phyloP scores from a whole-genome alignment of 2,888 invertebrate species.

The Cylindroiulus punctatus region DNA sequence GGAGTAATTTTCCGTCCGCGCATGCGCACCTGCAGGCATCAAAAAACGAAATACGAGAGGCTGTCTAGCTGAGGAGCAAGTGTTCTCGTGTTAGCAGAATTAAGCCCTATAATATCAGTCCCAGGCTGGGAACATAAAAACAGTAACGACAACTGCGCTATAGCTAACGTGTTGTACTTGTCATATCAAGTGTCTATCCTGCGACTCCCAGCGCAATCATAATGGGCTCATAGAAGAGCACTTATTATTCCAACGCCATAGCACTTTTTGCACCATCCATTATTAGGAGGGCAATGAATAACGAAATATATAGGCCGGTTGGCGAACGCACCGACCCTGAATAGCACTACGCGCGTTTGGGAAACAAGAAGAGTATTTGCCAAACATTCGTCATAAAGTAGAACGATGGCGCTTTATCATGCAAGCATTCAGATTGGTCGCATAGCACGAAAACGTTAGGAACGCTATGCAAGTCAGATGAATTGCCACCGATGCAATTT shows the following conservation, averaged over 20 bases:
- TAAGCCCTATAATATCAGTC: conserved; percentile 43
- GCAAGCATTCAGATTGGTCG: neutral
- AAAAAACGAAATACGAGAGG: conserved; percentile 35
- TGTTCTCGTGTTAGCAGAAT: conserved; percentile 39
- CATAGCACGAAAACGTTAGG: too few relatives aligned
- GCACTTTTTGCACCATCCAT: conserved; percentile 42
- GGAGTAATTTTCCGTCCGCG: neutral
- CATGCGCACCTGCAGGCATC: neutral
- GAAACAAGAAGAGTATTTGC: neutral
- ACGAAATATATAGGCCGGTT: conserved; percentile 44
- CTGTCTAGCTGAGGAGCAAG: conserved; percentile 39
- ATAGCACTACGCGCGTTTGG: neutral
- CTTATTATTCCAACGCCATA: conserved; percentile 46
- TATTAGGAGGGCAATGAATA: conserved; percentile 52
- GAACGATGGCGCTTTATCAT: neutral
- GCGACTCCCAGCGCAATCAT: conserved; percentile 50
- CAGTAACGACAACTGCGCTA: neutral
- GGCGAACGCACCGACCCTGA: conserved; percentile 4
- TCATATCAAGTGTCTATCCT: conserved; percentile 51
- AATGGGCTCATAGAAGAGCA: conserved; percentile 48
- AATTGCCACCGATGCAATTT: too few relatives aligned
- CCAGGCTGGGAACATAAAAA: conserved; percentile 41
- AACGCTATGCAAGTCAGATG: too few relatives aligned
- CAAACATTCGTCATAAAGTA: conserved; percentile 24
- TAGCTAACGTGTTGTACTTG: conserved; percentile 53